A percentile compares a stretch with the other conserved stretches of the same genome.
Conservation (phyloP, 2,113 vertebrate genomes). For the Semnornis frantzii region DNA sequence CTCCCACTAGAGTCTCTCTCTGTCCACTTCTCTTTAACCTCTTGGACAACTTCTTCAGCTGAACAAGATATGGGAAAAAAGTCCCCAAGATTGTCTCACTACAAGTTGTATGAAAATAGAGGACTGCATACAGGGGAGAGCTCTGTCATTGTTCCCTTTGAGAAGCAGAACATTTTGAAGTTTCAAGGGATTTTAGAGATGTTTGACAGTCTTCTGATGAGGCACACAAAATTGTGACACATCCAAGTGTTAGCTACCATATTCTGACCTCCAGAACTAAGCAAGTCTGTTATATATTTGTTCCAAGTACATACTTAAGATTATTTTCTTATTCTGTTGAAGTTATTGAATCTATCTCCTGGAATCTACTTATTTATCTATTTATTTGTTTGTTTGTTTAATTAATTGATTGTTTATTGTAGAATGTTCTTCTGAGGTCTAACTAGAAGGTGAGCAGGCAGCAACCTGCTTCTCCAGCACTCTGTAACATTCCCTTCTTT, state of each 20-base stretch:
- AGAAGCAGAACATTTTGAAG: not conserved
- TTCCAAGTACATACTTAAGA: not conserved
- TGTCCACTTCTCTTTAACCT: not conserved
- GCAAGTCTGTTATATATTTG: not conserved
- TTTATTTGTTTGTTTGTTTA: too few species aligned
- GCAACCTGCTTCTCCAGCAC: not conserved
- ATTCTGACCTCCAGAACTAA: not conserved
- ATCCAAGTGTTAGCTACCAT: not conserved
- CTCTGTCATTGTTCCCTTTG: not conserved
- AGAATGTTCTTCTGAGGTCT: not conserved
- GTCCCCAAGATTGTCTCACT: rapidly evolving
- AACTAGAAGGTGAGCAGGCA: not conserved
- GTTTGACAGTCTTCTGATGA: not conserved
- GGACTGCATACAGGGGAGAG: not conserved
- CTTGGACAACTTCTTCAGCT: not conserved
- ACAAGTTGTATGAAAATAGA: not conserved
- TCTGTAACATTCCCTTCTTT: not conserved
- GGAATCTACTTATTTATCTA: too few species aligned
- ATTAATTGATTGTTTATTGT: too few species aligned
- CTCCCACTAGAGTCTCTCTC: not conserved
- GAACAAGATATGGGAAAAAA: not conserved
- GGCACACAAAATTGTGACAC: not conserved
- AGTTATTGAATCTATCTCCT: not conserved
- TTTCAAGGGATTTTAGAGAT: not conserved
- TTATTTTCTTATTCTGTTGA: not conserved